Evolutionary conservation across 2,797 vertebrate species (phyloP), one percentile per base, ranked within the genome.

Genomic region (Psittacula derbiana): DNA sequence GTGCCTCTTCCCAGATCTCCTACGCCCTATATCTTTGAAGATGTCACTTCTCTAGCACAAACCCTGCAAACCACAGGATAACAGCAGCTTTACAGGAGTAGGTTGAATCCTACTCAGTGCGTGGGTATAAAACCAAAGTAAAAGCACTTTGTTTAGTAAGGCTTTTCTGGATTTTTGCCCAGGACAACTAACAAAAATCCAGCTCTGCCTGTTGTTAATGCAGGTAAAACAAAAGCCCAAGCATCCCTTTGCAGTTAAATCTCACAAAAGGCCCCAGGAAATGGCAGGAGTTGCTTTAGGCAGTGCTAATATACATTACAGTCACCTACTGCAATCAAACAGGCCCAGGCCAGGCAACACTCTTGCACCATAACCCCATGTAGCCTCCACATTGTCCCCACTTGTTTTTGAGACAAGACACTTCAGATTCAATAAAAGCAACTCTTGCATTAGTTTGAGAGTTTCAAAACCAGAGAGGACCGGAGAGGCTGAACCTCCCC

Each of bases 51-150:
- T 23, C 49, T 87, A 10, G 44, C 24, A 36, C 17, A 89, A 95
- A 57, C 10, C 30, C 66, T 90, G 74, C 64, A 94, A 95, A 89
- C 66, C 5, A 8, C 70, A 88, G 38, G 57, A 33, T 86, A 81
- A 90, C 50, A 69, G 16, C 47, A 78, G 76, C 55, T 92, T 80
- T 75, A 50, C 43, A 72, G 47, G 31, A 90, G 78, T 53, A n/a
- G 43, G 43, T 31, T 76, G 87, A 71, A 84, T 80, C 71, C 43
- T 75, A 57, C 69, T 71, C 38, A 74, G 25, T 17, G 74, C 15
- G 64, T 41, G n/a, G 31, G 6, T 80, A 60, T 61, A 90, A 93
- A 92, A 70, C 44, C 52, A 61, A 80, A 91, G 52, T 66, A 95
- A 93, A 73, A 80, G 27, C 46, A 76, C 0, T 2, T 36, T 62